Evolutionary conservation across 2,113 vertebrate genomes (phyloP), one percentile per base, ranked within the genome.

Genomic region (Sphyrna mokarran): DNA sequence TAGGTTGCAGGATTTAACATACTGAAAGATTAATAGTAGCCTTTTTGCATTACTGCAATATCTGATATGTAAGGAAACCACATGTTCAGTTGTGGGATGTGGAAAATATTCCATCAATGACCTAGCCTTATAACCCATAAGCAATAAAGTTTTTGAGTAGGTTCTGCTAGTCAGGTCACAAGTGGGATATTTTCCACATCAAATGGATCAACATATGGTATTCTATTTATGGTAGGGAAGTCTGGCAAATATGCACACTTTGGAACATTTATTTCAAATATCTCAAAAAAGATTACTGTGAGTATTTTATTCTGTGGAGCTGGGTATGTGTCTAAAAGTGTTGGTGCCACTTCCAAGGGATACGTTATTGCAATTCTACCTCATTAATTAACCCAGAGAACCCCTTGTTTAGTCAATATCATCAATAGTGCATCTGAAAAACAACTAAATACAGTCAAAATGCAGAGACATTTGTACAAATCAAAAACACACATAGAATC

Each of bases 61-160:
- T 48, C 3, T 16, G 26, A 33, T 93, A 66, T 93, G 29, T 93
- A 93, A 70, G 20, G 91, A 94, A 69, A 70, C n/a, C 63, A 94
- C 63, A 43, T 94, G 91, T 40, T 40, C 66, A 23, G n/a, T 43
- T 94, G 66, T 69, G 37, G 66, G 54, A 90, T 90, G 87, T 90
- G 87, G 63, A 94, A 94, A 94, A 68, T 94, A 94, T 94, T 94
- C 63, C 90, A 94, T 94, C 90, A 94, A 63, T 94, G 90, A 66
- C 90, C 63, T 68, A 22, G 90, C 63, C 33, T 94, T n/a, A n/a
- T 61, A 90, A 90, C 54, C 87, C 48, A 61, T 26, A 90, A 90
- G 87, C 87, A 90, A 68, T 69, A 94, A 94, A 68, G 63, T 94
- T 94, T 68, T 68, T 66, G 16, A 94, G 63, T 68, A 94, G 91